phyloP scores from a whole-genome alignment of 2,888 invertebrate species.

The Bellardia pandia region DNA sequence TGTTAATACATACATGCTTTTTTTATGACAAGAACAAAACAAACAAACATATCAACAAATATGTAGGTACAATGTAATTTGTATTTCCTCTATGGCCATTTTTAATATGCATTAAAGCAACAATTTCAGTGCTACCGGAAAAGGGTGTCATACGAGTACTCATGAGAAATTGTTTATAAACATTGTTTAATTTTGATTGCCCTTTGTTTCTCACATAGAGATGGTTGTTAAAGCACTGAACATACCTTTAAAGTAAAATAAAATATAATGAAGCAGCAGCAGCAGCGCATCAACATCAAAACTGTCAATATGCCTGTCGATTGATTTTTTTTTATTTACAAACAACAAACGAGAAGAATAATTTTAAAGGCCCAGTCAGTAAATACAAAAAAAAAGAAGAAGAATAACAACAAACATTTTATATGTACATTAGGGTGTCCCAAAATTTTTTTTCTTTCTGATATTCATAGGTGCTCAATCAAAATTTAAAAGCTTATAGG shows the following conservation, averaged over 20 bases:
- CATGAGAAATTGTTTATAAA: constrained; percentile 46
- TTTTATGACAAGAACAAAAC: constrained; percentile 9
- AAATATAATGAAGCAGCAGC: constrained; percentile 9
- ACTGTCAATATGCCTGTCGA: constrained; percentile 49
- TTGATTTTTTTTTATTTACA: constrained; percentile 48
- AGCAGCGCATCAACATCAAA: constrained; percentile 44
- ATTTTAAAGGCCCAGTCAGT: constrained; percentile 28
- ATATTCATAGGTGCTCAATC: no score
- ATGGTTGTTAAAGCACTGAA: constrained; percentile 7
- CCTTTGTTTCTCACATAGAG: constrained; percentile 50
- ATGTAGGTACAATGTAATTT: constrained; percentile 26
- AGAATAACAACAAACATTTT: constrained; percentile 6
- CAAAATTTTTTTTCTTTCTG: no score
- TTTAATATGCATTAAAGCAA: constrained; percentile 62
- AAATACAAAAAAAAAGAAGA: neutral
- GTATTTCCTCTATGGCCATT: constrained; percentile 57
- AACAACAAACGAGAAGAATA: constrained; percentile 17
- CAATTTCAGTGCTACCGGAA: constrained; percentile 61
- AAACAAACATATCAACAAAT: neutral
- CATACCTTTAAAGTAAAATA: constrained; percentile 28
- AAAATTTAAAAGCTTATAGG: no score
- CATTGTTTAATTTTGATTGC: constrained; percentile 49
- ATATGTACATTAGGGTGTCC: neutral
- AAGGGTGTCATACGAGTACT: constrained; percentile 62
- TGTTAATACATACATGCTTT: neutral